Evolutionary conservation across 2,113 vertebrate genomes (phyloP), one percentile per base, ranked within the genome.

Genomic region (Serinus canaria): DNA sequence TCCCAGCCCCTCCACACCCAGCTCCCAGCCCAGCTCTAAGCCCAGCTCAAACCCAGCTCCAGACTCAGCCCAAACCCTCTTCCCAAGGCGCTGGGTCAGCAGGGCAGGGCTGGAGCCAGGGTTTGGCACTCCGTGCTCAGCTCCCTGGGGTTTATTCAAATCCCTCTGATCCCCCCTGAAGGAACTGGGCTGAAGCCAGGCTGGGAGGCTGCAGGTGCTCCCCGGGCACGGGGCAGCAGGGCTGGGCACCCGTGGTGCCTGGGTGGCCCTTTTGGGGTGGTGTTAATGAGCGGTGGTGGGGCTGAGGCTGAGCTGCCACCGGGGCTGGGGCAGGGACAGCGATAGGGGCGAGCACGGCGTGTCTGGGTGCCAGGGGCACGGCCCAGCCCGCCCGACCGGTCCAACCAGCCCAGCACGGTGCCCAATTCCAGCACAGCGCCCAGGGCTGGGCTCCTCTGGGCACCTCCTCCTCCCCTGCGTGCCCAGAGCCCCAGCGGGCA

Each of bases 201-300:
- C 85, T 2, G 77, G 77, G 24, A 82, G 87, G 2, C 91, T 31
- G 78, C 69, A 20, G 94, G 60, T 10, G 73, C 82, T 83, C 18
- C 58, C 72, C 9, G 6, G 21, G 84, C 17, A 1, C 17, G 6
- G 79, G 68, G 55, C 80, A 59, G 55, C 7, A 19, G 69, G 87
- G 83, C 74, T 2, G 11, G 86, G 92, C 60, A 58, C 70, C 64
- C 7, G 3, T 3, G 23, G 89, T 85, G 91, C 16, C 87, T 89
- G 94, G 95, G 95, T 94, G 95, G 95, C 84, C 94, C 85, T 46
- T 37, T 5, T 28, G 11, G 70, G 81, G 90, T 17, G 87, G 77
- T 49, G 92, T 63, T 74, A 69, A 83, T 15, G 92, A 62, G 77
- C 30, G 15, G 18, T 47, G 80, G 89, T 58, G 52, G 90, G 12